Conservation (phyloP, 2,113 vertebrate species). For the Platycercus adscitus region DNA sequence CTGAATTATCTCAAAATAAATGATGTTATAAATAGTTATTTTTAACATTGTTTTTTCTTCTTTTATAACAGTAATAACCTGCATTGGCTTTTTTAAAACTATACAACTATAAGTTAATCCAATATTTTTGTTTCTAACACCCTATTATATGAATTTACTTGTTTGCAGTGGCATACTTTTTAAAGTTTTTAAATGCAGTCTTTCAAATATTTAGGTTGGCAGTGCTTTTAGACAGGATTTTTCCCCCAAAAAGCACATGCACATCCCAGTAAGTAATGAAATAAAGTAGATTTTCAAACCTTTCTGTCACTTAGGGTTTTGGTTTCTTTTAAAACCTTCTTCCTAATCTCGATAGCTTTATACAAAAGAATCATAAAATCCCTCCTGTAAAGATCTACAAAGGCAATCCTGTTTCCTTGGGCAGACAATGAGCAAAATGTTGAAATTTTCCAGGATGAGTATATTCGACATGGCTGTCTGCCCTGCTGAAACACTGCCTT, state of each 20-base stretch:
- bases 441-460: not conserved
- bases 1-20: conserved; percentile 46
- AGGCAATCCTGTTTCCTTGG: not conserved
- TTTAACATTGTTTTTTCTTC: not conserved
- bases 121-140: not conserved
- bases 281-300: not conserved
- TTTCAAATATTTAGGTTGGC: not conserved
- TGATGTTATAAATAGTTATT: conserved; percentile 3
- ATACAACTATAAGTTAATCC: not conserved
- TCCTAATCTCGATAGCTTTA: not conserved
- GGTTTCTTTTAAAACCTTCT: not conserved
- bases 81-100: not conserved
- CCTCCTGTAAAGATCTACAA: not conserved
- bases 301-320: not conserved
- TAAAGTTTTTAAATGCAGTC: not conserved
- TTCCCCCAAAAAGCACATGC: not conserved
- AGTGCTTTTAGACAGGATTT: not conserved
- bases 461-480: not conserved
- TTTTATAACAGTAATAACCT: conserved; percentile 2
- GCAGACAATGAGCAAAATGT: not conserved
- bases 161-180: not conserved
- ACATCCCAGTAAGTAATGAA: not conserved
- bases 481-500: not conserved
- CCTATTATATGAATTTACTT: not conserved
- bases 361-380: not conserved